Conservation (phyloP, 2,797 vertebrate species). For the Coregonus sp. region DNA sequence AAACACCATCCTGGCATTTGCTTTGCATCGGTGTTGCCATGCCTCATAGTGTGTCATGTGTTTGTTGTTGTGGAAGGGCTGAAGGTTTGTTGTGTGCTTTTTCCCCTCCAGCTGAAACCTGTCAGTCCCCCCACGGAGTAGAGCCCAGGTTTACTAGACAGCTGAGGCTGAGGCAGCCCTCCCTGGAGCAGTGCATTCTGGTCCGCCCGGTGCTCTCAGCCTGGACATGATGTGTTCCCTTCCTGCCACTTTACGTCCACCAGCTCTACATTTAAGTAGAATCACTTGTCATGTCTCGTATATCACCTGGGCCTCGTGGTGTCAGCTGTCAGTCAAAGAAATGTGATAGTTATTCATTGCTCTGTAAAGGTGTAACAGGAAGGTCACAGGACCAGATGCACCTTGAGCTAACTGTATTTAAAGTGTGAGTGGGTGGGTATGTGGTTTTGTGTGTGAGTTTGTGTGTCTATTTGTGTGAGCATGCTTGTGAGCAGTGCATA, state of each 20-base stretch:
- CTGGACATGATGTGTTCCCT: conserved; percentile 79
- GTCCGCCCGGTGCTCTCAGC: conserved; percentile 60
- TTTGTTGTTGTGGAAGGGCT: conserved; percentile 74
- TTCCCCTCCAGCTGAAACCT: conserved; percentile 80
- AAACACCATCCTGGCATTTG: conserved; percentile 58
- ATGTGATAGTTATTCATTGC: conserved; percentile 85
- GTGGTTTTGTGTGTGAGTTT: conserved; percentile 15
- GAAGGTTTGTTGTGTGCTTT: conserved; percentile 65
- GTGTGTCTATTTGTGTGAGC: neutral
- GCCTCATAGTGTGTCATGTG: conserved; percentile 59
- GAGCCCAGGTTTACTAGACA: conserved; percentile 70
- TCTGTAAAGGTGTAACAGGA: conserved; percentile 72
- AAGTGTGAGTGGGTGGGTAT: conserved; percentile 34
- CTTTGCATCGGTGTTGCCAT: conserved; percentile 52
- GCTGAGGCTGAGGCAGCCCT: conserved; percentile 76
- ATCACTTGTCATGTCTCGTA: conserved; percentile 86
- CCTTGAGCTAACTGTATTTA: conserved; percentile 77
- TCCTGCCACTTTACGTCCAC: conserved; percentile 84
- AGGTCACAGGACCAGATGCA: conserved; percentile 78
- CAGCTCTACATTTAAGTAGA: conserved; percentile 84
- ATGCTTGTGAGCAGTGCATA: neutral
- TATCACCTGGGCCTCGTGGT: conserved; percentile 81
- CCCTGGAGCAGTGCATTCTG: conserved; percentile 67
- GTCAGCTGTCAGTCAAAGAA: conserved; percentile 84
- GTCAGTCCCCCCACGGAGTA: conserved; percentile 72